Evolutionary conservation across 2,113 vertebrate genomes (phyloP), one percentile per base, ranked within the genome.

Genomic region (Leptocoma aspasia): DNA sequence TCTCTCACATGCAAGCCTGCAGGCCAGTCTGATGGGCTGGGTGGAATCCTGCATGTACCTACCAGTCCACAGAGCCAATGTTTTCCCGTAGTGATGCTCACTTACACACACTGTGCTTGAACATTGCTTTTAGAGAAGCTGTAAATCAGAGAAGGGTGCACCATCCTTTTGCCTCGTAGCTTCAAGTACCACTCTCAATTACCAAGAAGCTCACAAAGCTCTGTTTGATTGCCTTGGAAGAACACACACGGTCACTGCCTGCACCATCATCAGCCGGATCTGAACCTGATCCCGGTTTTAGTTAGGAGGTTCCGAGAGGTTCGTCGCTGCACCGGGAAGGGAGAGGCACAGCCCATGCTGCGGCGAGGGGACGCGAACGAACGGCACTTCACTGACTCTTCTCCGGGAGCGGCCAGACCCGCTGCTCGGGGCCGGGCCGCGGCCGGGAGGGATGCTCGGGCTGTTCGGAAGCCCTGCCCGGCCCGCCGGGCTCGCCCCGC

Each of bases 211-310:
- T 22, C 10, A 2, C 27, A 17, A 10, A 81, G 17, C 59, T 30
- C 30, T 4, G 1, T 33, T 33, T 13, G 6, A 27, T 2, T 6
- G 26, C 26, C 64, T 23, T 3, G 35, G 54, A 23, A 49, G 37
- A 64, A 22, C 17, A 8, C 37, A 59, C 19, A 4, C 6, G 9
- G 7, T 10, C 12, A 4, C 56, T 6, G 15, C 15, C 39, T 8
- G 33, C 70, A 9, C 31, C 53, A 3, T 26, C 10, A 26, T 11
- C 4, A 16, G 39, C 19, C 1, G 4, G 8, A 17, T 6, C 4
- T 0, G 47, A 17, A 7, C 16, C 20, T 1, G 42, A 10, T 3
- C 16, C 15, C 21, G 2, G 14, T 19, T 9, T 20, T 4, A 41
- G 26, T 37, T 2, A 3, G 41, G 22, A 42, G 26, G 3, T 16